Evolutionary conservation across 2,888 invertebrate genomes (phyloP).

Genomic region (Craniophora ligustri): DNA sequence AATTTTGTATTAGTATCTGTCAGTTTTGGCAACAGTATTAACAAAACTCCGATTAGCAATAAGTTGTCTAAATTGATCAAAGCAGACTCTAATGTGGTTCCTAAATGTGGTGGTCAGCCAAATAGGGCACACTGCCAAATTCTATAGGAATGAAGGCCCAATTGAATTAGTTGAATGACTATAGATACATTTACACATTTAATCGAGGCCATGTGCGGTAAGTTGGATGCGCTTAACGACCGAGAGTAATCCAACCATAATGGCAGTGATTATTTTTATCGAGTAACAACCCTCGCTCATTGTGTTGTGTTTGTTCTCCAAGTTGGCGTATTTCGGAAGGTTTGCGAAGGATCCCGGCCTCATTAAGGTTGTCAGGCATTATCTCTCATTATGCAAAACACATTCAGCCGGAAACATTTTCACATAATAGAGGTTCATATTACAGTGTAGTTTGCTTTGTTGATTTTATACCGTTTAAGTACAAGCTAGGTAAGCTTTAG

Average conservation of each 20-base stretch:
- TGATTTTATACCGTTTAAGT: conserved; percentile 33
- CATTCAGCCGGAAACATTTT: conserved; percentile 44
- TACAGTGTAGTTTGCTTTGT: conserved; percentile 32
- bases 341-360: conserved; percentile 42
- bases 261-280: conserved; percentile 48
- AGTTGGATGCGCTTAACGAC: conserved; percentile 32
- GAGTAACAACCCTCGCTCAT: conserved; percentile 30
- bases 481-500: background rate
- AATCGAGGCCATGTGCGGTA: conserved; percentile 19
- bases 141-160: conserved; percentile 42
- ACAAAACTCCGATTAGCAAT: conserved; percentile 38
- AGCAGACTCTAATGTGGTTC: conserved; percentile 25
- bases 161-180: conserved; percentile 49
- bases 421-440: conserved; percentile 39
- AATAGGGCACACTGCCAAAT: conserved; percentile 53
- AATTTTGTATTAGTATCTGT: background rate
- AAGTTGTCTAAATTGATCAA: conserved; percentile 36
- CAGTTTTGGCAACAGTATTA: conserved; percentile 12
- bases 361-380: conserved; percentile 52
- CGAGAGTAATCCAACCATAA: conserved; percentile 32
- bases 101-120: conserved; percentile 41
- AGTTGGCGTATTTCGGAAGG: conserved; percentile 28
- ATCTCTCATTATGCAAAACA: conserved; percentile 51
- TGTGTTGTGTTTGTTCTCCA: conserved; percentile 37
- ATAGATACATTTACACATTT: conserved; percentile 32